phyloP scores from a whole-genome alignment of 2,888 invertebrate genomes.

The Ochlodes sylvanus region DNA sequence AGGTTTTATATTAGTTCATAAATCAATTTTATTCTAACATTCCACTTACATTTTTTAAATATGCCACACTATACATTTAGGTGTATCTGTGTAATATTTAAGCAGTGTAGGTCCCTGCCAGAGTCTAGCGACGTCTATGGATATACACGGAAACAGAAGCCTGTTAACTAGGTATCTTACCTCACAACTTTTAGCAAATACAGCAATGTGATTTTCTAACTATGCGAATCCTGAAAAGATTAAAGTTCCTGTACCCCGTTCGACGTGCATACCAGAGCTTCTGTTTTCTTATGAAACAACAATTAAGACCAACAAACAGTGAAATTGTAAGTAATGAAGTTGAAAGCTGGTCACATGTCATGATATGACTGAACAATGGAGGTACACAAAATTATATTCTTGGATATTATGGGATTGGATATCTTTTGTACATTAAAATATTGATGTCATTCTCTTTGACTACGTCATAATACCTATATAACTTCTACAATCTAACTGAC shows the following conservation, averaged over 20 bases:
- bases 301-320: background rate
- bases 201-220: slow-evolving; percentile 79
- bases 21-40: no score
- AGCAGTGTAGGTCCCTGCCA: background rate
- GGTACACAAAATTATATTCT: background rate
- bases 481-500: slow-evolving; percentile 8
- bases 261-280: slow-evolving; percentile 29
- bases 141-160: slow-evolving; percentile 69
- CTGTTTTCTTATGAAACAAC: slow-evolving; percentile 33
- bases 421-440: background rate
- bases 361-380: slow-evolving; percentile 10
- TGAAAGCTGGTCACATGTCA: slow-evolving; percentile 18
- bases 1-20: no score
- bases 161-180: slow-evolving; percentile 60
- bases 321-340: slow-evolving; percentile 30
- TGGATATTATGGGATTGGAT: no score
- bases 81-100: no score
- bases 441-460: background rate
- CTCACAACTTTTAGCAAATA: slow-evolving; percentile 66
- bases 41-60: no score
- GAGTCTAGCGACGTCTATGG: slow-evolving; percentile 12
- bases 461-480: background rate
- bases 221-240: slow-evolving; percentile 74
- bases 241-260: slow-evolving; percentile 48
- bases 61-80: no score